A percentile compares a stretch with the other conserved stretches of the same genome.
Evolutionary conservation across 2,113 vertebrate species (phyloP).

Genomic region (Stomatorhinus ivindoensis): DNA sequence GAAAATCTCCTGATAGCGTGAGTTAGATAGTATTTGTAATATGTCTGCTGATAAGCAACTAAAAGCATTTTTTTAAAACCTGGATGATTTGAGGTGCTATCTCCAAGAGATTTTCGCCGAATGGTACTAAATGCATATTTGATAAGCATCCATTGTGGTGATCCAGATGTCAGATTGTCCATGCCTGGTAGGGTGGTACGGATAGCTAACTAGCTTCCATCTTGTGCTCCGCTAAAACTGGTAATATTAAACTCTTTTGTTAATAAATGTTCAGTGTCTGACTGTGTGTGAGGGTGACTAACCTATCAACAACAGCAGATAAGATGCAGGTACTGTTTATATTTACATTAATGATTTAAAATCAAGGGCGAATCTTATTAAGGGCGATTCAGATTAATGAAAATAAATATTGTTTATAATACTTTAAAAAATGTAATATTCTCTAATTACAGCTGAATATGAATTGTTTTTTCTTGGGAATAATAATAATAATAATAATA

Average conservation of each 20-base stretch:
- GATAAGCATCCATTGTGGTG: not conserved
- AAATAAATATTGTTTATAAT: not conserved
- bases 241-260: not conserved
- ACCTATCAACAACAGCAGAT: not conserved
- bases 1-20: not conserved
- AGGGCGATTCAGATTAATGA: not conserved
- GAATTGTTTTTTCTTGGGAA: not conserved
- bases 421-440: not conserved
- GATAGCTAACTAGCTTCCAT: no score
- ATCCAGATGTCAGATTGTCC: no score
- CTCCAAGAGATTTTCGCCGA: no score
- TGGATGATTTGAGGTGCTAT: not conserved
- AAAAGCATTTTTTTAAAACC: not conserved
- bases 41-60: not conserved
- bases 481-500: no score
- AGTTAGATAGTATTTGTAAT: not conserved
- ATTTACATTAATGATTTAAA: no score
- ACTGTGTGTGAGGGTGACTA: not conserved
- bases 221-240: no score
- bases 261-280: not conserved
- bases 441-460: not conserved
- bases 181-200: no score
- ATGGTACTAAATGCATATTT: not conserved
- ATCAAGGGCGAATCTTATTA: no score
- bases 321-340: no score